Percentiles rank a stretch among this genome's conserved stretches.
Conservation (phyloP, 2,888 invertebrate genomes). For the Leptopilina myrica region DNA sequence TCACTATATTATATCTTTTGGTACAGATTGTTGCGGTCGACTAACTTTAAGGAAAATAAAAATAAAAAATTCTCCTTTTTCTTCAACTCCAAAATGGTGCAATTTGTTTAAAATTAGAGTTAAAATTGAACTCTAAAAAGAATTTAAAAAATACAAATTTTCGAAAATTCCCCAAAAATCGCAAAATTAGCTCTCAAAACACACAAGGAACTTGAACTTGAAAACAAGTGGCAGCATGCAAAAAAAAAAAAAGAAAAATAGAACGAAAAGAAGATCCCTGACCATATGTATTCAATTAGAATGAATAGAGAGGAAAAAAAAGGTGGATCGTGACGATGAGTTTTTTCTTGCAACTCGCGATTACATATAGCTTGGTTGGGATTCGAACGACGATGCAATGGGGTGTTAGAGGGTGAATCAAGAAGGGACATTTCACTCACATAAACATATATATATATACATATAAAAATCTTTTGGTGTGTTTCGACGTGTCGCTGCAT, state of each 20-base stretch:
- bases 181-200: no score
- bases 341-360: slow-evolving; percentile 26
- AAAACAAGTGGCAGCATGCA: neutral
- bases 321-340: slow-evolving; percentile 23
- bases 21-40: no score
- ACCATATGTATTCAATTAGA: neutral
- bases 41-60: no score
- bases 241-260: slow-evolving; percentile 1
- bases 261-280: slow-evolving; percentile 1
- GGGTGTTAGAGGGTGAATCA: slow-evolving; percentile 30
- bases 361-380: slow-evolving; percentile 15
- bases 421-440: slow-evolving; percentile 28
- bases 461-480: slow-evolving; percentile 51
- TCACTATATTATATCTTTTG: no score
- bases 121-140: no score
- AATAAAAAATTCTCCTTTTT: no score
- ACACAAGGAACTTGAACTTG: slow-evolving; percentile 19
- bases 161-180: no score
- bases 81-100: no score
- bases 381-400: slow-evolving; percentile 8
- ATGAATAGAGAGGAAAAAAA: neutral
- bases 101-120: no score
- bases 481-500: slow-evolving; percentile 74
- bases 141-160: no score
- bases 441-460: neutral